These are phyloP conservation scores for Oophaga sylvatica DNA, from an alignment of 2,797 vertebrate genomes.

Conservation along the genomic window DNA sequence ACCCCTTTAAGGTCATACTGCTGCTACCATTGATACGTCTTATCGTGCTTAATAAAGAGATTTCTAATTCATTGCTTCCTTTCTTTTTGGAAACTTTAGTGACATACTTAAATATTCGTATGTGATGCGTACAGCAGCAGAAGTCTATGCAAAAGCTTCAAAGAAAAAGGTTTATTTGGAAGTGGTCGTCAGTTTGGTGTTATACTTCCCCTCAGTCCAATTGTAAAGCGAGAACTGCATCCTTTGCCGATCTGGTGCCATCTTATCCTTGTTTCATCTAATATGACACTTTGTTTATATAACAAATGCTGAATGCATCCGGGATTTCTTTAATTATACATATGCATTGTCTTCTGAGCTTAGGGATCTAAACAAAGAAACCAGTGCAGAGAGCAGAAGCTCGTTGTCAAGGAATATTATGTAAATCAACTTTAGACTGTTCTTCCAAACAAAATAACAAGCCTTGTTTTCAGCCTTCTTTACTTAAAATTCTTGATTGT, in stretches of 20 bases:
- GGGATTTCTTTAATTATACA: conserved; percentile 61
- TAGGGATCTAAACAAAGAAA: conserved; percentile 56
- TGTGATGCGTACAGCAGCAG: not conserved
- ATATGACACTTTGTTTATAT: conserved; percentile 54
- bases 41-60: not conserved
- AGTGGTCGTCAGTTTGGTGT: not conserved
- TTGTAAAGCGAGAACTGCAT: not conserved
- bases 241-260: not conserved
- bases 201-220: conserved; percentile 4
- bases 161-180: not conserved
- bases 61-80: not conserved
- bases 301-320: conserved; percentile 55
- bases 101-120: conserved; percentile 14
- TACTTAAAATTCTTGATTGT: conserved; percentile 55
- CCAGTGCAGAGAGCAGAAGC: conserved; percentile 38
- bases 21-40: not conserved
- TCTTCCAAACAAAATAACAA: conserved; percentile 57
- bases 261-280: conserved; percentile 52
- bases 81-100: not conserved
- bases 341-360: conserved; percentile 60
- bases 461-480: conserved; percentile 45
- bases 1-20: not conserved
- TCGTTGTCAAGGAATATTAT: conserved; percentile 60
- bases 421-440: conserved; percentile 55
- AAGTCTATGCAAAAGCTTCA: not conserved